Conservation (phyloP, 1,140 invertebrate genomes). For the Condylostylus longicornis region DNA sequence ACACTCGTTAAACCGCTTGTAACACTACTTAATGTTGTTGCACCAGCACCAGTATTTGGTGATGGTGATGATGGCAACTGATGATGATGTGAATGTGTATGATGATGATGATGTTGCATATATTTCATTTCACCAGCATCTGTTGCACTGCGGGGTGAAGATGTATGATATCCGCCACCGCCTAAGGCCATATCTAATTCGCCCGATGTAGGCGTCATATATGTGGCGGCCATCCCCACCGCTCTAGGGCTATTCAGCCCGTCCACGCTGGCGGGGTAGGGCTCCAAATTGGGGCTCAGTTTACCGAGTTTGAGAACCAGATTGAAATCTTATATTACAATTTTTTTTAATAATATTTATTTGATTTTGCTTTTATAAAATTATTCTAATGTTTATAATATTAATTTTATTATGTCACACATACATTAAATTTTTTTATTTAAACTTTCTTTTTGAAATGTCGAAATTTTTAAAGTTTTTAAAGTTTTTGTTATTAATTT, state of each 20-base stretch:
- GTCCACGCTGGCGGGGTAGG: slow-evolving; percentile 35
- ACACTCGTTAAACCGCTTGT: slow-evolving; percentile 45
- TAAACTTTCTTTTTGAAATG: no score
- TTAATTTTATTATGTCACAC: no score
- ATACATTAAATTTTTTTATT: no score
- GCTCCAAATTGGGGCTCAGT: slow-evolving; percentile 35
- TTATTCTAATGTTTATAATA: no score
- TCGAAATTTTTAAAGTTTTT: no score
- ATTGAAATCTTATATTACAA: no score
- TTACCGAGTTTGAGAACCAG: slow-evolving; percentile 34
- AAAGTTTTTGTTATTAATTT: no score
- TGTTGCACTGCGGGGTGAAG: slow-evolving; percentile 60
- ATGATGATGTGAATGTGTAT: slow-evolving; percentile 56
- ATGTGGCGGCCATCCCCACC: slow-evolving; percentile 64
- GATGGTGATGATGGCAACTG: slow-evolving; percentile 47
- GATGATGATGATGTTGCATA: slow-evolving; percentile 65
- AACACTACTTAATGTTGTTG: slow-evolving; percentile 41
- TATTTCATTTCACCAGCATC: slow-evolving; percentile 88
- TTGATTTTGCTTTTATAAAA: no score
- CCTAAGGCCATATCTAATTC: slow-evolving; percentile 60
- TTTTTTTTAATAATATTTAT: no score
- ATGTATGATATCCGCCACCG: slow-evolving; percentile 49
- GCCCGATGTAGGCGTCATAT: slow-evolving; percentile 60
- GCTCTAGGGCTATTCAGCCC: slow-evolving; percentile 34
- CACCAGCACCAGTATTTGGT: slow-evolving; percentile 36